A percentile compares a stretch with the other conserved stretches of the same genome.
Evolutionary conservation across 2,113 vertebrate species (phyloP).

Genomic region (Nettapus auritus): DNA sequence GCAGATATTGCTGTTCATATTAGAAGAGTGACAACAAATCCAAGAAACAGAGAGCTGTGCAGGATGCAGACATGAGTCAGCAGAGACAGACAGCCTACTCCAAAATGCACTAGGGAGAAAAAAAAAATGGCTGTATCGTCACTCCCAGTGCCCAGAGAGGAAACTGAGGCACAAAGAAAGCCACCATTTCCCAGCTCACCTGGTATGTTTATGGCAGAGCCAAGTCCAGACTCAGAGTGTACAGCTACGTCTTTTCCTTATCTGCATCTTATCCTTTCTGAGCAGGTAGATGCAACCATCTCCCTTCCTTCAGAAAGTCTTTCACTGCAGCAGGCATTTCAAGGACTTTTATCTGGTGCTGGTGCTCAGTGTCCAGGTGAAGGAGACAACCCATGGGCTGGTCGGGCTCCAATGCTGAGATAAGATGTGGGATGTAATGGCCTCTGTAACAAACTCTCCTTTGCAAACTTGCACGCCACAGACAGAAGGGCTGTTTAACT

Average conservation of each 20-base stretch:
- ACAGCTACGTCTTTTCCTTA: background rate
- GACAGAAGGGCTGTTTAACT: background rate
- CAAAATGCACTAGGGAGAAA: background rate
- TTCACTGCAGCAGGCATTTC: background rate
- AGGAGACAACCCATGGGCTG: background rate
- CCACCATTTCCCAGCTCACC: background rate
- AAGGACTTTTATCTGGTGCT: background rate
- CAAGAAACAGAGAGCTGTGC: background rate
- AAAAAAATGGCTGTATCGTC: background rate
- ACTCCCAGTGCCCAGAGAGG: background rate
- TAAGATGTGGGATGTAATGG: background rate
- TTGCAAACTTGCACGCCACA: background rate
- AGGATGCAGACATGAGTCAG: background rate
- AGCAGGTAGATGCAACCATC: background rate
- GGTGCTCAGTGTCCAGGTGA: background rate
- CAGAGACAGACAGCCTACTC: background rate
- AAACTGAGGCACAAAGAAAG: background rate
- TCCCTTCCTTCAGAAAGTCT: background rate
- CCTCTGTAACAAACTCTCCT: background rate
- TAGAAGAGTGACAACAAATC: background rate
- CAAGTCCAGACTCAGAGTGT: background rate
- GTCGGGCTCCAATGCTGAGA: background rate
- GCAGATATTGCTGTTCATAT: background rate
- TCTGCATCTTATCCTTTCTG: background rate
- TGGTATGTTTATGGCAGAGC: background rate